Evolutionary conservation across 2,888 invertebrate species (phyloP), one percentile per base, ranked within the genome.

Genomic region (Napeogenes inachia): DNA sequence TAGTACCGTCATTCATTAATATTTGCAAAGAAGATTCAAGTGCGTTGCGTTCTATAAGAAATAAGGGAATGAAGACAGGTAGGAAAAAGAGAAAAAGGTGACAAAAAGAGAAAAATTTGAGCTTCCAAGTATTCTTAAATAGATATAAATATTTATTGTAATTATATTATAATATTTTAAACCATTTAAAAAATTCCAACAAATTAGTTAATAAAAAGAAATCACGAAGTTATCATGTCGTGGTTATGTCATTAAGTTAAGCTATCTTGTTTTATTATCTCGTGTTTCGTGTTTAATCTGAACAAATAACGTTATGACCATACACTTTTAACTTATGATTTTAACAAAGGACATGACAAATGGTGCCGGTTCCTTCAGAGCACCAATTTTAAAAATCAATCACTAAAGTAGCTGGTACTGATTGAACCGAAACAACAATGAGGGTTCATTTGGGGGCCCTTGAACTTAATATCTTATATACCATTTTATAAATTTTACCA

Each of bases 341-440:
- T 57, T 21, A 60, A 75, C 81, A 77, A 76, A 73, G 77, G 80
- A 81, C 69, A 68, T 70, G 72, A 72, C 69, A 73, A 76, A 76
- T 85, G 87, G 89, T 89, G 79, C 88, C 89, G 85, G 75, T 74
- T 69, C 69, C 69, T 74, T 66, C 68, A 69, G 75, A 86, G 89
- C 75, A 84, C 89, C 57, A 80, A 76, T 75, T 77, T 83, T 78
- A 78, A 82, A 86, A 87, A 88, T 87, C 87, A 89, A 89, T 89
- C 89, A 88, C 84, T 84, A 79, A 82, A 82, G 81, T 82, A 79
- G 82, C 80, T 87, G 89, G 88, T 76, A 89, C 89, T 87, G 82
- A 89, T 89, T 87, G 89, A 86, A 89, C 89, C 80, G 65, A 70
- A 66, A 70, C 67, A 64, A 82, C 79, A 81, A 84, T 73, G 73